These are phyloP conservation scores for Forbesichthys agassizii DNA, from an alignment of 2,113 vertebrate genomes.

Conservation along the genomic window DNA sequence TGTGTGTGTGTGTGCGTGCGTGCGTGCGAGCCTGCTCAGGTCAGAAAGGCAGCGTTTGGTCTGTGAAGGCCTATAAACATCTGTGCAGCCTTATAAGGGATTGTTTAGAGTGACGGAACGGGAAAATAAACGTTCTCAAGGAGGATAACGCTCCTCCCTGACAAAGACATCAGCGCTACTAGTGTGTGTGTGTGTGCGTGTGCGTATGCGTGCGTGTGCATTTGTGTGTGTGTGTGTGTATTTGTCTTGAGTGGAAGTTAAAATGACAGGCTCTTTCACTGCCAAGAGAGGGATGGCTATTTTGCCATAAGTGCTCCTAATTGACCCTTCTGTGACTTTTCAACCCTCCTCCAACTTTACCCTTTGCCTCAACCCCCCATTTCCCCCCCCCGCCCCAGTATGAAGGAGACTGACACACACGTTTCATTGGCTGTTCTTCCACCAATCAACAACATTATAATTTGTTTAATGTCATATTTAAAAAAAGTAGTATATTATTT, in stretches of 20 bases:
- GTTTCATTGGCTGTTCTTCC: no score
- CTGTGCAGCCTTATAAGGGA: conserved; percentile 82
- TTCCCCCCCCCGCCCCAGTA: no score
- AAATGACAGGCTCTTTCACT: no score
- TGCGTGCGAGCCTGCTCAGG: conserved; percentile 44
- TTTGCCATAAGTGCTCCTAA: no score
- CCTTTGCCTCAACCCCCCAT: no score
- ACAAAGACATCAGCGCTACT: conserved; percentile 68
- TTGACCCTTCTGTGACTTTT: no score
- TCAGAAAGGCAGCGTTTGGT: conserved; percentile 76
- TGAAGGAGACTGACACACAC: no score
- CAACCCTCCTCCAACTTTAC: no score
- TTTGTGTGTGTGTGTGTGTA: conserved; percentile 33
- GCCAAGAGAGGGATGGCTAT: no score
- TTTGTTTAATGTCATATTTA: no score
- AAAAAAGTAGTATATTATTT: no score
- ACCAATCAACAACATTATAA: no score
- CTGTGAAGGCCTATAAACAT: conserved; percentile 81
- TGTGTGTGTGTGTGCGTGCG: conserved; percentile 11
- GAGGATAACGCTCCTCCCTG: conserved; percentile 65
- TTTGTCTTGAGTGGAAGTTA: neutral
- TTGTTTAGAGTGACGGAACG: conserved; percentile 80
- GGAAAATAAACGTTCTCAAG: conserved; percentile 82
- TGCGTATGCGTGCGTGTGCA: conserved; percentile 30
- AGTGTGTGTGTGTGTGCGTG: conserved; percentile 37